Evolutionary conservation across 2,888 invertebrate genomes (phyloP).

Genomic region (Acleris sparsana): DNA sequence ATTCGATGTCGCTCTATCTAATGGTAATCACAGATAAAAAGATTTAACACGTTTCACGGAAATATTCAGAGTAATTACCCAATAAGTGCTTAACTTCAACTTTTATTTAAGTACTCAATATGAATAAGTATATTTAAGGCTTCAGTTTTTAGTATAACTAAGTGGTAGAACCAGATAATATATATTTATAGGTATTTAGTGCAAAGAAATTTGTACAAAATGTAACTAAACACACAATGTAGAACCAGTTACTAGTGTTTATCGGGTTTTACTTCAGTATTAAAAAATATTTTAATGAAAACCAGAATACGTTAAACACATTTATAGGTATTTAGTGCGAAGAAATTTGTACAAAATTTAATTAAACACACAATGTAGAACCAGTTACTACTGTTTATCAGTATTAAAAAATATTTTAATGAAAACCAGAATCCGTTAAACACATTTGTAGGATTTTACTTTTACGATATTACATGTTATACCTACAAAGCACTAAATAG

Average conservation of each 20-base stretch:
- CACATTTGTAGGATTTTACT: no score
- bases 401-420: background rate
- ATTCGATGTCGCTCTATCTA: no score
- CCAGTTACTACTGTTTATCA: background rate
- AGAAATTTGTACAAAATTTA: background rate
- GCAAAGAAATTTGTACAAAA: background rate
- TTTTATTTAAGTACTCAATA: background rate
- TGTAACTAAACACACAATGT: background rate
- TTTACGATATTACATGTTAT: no score
- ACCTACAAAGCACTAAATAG: no score
- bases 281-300: no score
- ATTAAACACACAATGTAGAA: background rate
- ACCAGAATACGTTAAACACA: background rate
- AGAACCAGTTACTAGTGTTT: background rate
- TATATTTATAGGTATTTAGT: slow-evolving; percentile 6
- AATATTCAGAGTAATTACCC: background rate
- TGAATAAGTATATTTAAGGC: no score
- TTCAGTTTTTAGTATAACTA: background rate
- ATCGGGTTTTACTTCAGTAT: background rate
- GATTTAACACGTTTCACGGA: background rate
- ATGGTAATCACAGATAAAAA: no score
- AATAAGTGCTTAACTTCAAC: background rate
- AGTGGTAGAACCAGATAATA: slow-evolving; percentile 3
- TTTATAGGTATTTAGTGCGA: slow-evolving; percentile 1
- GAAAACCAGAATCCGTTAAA: no score